A percentile compares a stretch with the other conserved stretches of the same genome.
These are phyloP conservation scores for Apus apus DNA, from an alignment of 2,113 vertebrate species.

Conservation along the genomic window DNA sequence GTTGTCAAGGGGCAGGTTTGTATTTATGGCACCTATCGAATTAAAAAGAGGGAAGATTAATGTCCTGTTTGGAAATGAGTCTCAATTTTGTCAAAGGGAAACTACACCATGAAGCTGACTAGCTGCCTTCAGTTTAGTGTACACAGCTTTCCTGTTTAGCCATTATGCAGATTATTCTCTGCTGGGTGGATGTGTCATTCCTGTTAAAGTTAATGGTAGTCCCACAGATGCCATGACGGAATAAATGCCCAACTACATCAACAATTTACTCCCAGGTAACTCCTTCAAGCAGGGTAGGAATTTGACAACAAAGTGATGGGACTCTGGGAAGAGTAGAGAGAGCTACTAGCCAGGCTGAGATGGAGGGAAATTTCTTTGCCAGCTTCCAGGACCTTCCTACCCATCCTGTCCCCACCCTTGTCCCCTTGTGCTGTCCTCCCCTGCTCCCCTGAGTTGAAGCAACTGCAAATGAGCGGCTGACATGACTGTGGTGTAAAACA, in stretches of 20 bases:
- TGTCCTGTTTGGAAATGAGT: background rate
- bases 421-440: background rate
- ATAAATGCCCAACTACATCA: background rate
- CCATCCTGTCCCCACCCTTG: background rate
- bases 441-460: background rate
- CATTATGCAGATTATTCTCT: constrained; percentile 9
- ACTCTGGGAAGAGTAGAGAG: background rate
- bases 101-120: background rate
- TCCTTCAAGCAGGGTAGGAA: background rate
- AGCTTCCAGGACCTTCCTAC: background rate
- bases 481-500: background rate
- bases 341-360: background rate
- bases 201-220: constrained; percentile 15
- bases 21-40: background rate
- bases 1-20: background rate
- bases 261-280: background rate
- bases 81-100: background rate
- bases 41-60: background rate
- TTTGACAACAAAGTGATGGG: background rate
- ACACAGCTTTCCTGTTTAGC: background rate
- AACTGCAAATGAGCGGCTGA: background rate
- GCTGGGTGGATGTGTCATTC: background rate
- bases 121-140: background rate
- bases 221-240: background rate
- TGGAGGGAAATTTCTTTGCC: background rate